Base-by-base conservation (phyloP, 2,888 invertebrate species). In the Troilus luridus region DNA sequence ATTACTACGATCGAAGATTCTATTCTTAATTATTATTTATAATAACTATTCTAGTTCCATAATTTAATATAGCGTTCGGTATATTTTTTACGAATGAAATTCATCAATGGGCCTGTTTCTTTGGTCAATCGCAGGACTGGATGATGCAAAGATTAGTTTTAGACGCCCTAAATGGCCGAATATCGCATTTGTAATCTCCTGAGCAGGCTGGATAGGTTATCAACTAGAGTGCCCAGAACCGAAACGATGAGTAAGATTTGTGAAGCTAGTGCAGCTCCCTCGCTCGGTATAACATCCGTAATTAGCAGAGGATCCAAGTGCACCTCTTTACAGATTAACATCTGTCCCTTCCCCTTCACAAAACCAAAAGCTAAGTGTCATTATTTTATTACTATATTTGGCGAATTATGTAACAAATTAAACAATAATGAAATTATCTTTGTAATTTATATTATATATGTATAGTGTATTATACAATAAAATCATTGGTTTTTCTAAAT, bases 181-280 rank as follows among this genome's bases (percentile, higher is more conserved):
- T 41, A 77, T 27, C 17, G 19, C 1, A 77, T 77, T 77, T 17
- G 17, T 77, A 77, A 77, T 77, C 72, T 77, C 17, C 27, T 19
- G 17, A 77, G 72, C 41, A 0, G 27, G 0, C 17, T 0, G 12
- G n/a, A n/a, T 2, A 11, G 64, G 67, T 77, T 77, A 77, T 77
- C 72, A 77, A 77, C 72, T 77, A 77, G 72, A 77, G 72, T 77
- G 72, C 72, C 19, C 17, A 2, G 72, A 77, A 41, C 72, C 27
- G 72, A 77, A 41, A 14, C 24, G 11, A 17, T 77, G 67, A 77
- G 17, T 77, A 77, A 77, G 72, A 77, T 77, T 77, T 77, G 72
- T 77, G 72, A 77, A 77, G 17, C 11, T 6, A 17, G 17, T 77
- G 72, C 27, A 77, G 72, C 72, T 7, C 72, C 41, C 72, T 77